Conservation (phyloP, 1,140 invertebrate genomes). For the Propsilocerus akamusi region DNA sequence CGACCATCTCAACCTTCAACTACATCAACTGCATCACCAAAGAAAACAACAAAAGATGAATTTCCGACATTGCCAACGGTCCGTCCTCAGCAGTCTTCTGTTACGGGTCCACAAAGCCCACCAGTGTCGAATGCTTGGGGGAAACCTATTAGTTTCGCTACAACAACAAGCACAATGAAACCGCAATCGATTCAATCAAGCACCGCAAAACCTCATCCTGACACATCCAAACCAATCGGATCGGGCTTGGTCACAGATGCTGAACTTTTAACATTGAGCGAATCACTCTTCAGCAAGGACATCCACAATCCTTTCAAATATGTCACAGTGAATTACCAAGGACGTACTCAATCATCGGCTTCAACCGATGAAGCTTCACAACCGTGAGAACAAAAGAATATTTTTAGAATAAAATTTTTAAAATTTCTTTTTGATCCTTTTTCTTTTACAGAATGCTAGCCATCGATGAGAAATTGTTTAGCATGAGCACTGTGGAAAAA, state of each 20-base stretch:
- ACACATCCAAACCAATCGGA: slow-evolving; percentile 7
- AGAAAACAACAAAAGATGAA: slow-evolving; percentile 15
- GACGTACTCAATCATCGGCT: slow-evolving; percentile 42
- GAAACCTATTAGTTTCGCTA: slow-evolving; percentile 8
- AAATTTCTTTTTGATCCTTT: slow-evolving; percentile 6
- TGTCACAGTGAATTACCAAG: slow-evolving; percentile 49
- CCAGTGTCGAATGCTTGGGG: slow-evolving; percentile 10
- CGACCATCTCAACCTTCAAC: slow-evolving; percentile 10
- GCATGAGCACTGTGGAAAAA: slow-evolving; percentile 44
- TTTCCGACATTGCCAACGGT: slow-evolving; percentile 15
- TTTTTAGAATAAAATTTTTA: slow-evolving; percentile 7
- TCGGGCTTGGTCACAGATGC: slow-evolving; percentile 25
- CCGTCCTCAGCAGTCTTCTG: slow-evolving; percentile 8
- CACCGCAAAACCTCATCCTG: neutral
- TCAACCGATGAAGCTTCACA: slow-evolving; percentile 47
- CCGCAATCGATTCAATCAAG: slow-evolving; percentile 14
- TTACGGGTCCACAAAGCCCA: slow-evolving; percentile 8
- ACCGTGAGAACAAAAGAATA: slow-evolving; percentile 34
- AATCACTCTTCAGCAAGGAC: slow-evolving; percentile 49
- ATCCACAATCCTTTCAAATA: slow-evolving; percentile 44
- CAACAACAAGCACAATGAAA: slow-evolving; percentile 7
- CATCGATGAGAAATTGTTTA: slow-evolving; percentile 23
- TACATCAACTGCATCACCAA: slow-evolving; percentile 13
- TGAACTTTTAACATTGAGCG: slow-evolving; percentile 34
- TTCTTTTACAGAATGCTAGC: slow-evolving; percentile 10